Conservation (phyloP, 2,113 vertebrate species). For the Psilopsiagon aurifrons region DNA sequence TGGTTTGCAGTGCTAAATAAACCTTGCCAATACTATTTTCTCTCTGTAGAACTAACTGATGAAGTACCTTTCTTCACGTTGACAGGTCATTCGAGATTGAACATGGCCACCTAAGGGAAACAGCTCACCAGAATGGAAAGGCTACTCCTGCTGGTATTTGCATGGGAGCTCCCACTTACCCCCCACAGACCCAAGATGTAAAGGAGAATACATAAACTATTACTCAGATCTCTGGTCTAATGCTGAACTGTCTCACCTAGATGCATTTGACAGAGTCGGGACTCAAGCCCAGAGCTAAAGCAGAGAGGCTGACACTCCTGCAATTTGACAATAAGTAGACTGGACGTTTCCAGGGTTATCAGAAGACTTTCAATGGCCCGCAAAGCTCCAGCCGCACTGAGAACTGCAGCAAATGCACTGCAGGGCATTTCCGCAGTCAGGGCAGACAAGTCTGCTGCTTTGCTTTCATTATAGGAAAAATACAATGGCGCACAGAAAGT, state of each 20-base stretch:
- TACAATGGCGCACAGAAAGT: accelerated
- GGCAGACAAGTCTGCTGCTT: neutral
- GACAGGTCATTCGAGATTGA: accelerated
- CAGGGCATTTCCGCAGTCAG: neutral
- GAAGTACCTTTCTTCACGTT: accelerated
- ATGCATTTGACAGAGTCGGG: neutral
- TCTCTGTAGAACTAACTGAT: neutral
- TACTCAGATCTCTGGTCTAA: neutral
- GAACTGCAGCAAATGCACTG: neutral
- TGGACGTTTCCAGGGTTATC: neutral
- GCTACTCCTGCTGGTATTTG: neutral
- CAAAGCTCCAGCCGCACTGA: neutral
- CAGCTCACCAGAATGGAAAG: neutral
- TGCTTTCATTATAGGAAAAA: neutral
- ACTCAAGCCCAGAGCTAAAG: neutral
- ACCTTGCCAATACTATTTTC: neutral
- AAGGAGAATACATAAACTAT: accelerated
- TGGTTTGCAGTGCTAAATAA: neutral
- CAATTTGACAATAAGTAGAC: neutral
- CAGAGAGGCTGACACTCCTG: accelerated
- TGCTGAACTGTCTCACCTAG: neutral
- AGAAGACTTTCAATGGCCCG: neutral
- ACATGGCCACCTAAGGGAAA: accelerated
- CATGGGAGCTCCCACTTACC: neutral
- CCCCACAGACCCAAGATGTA: accelerated